A percentile compares a stretch with the other conserved stretches of the same genome.
These are phyloP conservation scores for Apamea sordens DNA, from an alignment of 2,888 invertebrate genomes.

Conservation along the genomic window DNA sequence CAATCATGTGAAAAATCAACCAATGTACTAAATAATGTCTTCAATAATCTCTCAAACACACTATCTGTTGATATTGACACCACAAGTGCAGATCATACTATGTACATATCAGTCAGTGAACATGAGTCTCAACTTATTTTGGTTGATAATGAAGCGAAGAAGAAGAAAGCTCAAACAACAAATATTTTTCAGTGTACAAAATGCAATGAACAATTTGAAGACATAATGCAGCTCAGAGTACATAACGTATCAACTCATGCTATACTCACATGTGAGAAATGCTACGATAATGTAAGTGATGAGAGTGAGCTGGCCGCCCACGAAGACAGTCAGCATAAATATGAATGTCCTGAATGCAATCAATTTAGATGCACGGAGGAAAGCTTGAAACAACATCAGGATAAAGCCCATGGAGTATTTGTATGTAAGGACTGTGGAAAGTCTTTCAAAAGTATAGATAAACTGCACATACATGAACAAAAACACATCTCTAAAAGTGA, in stretches of 20 bases:
- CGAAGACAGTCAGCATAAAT: conserved; percentile 66
- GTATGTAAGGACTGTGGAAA: conserved; percentile 85
- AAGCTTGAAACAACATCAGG: conserved; percentile 76
- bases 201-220: conserved; percentile 73
- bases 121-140: conserved; percentile 74
- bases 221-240: conserved; percentile 70
- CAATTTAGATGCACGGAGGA: conserved; percentile 72
- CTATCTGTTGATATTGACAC: conserved; percentile 71
- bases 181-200: conserved; percentile 69
- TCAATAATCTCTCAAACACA: conserved; percentile 74
- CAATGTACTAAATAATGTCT: conserved; percentile 73
- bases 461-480: conserved; percentile 79
- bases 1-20: conserved; percentile 74
- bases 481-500: conserved; percentile 79
- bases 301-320: conserved; percentile 72
- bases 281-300: conserved; percentile 71
- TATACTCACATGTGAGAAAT: conserved; percentile 77
- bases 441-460: conserved; percentile 77
- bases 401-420: conserved; percentile 72
- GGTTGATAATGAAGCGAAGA: conserved; percentile 68
- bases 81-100: conserved; percentile 66
- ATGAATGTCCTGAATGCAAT: conserved; percentile 77
- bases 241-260: conserved; percentile 76
- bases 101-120: conserved; percentile 78
- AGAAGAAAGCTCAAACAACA: conserved; percentile 46